Base-by-base conservation (phyloP, 2,113 vertebrate genomes). In the Hemicordylus capensis region DNA sequence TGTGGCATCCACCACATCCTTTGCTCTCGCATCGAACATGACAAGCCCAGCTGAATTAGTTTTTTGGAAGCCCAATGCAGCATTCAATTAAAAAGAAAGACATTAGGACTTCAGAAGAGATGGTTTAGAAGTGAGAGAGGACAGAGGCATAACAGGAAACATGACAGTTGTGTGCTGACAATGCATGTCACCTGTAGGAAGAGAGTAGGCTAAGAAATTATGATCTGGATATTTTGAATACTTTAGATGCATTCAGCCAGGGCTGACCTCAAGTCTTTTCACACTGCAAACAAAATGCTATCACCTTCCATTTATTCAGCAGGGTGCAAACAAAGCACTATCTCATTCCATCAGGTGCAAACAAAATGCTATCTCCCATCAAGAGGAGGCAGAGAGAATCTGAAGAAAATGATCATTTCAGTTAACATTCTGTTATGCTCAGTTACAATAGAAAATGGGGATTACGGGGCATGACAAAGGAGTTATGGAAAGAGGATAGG, bases 1-100 rank as follows among this genome's bases (percentile, higher is more conserved):
- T 92, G 85, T 64, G 85, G 82, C 91, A 88, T 94, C 90, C 91
- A 91, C 88, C 92, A 88, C 91, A 8, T 84, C 66, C 70, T 85
- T 91, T 24, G 6, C 86, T 92, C 51, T 91, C 87, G 88, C 67
- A 14, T 82, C 76, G 90, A 91, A 89, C 85, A 73, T 77, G 89
- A 87, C 91, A 88, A 86, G 39, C 63, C 63, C 77, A 66, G 80
- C 46, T 75, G 84, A 48, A 87, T 79, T 37, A 51, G 73, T 86
- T 83, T 67, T n/a, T 56, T 24, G 4, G 1, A 1, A 85, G 78
- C 31, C 92, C 88, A 22, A 67, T 85, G 39, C 64, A 81, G 72
- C 48, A 56, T 10, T 83, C 83, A 63, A 80, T 44, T 89, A 78
- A 20, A 67, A 75, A 3, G n/a, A 85, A 79, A 10, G 3, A 1